Evolutionary conservation across 2,888 invertebrate genomes (phyloP).

Genomic region (Oxytorus armatus): DNA sequence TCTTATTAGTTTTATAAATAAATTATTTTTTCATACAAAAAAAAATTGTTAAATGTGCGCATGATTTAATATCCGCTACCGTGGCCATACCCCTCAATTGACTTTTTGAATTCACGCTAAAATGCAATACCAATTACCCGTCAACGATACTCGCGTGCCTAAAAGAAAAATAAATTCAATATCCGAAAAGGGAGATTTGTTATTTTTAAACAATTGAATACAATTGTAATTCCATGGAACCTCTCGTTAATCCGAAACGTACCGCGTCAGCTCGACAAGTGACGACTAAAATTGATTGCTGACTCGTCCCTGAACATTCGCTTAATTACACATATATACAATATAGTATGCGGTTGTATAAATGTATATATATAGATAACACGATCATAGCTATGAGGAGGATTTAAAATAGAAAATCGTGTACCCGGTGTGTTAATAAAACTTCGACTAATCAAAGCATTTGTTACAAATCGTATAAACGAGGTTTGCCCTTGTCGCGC

Average conservation of each 20-base stretch:
- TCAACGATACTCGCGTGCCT: no score
- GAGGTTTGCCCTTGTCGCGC: conserved; percentile 53
- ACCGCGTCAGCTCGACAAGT: conserved; percentile 57
- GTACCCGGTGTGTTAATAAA: conserved; percentile 44
- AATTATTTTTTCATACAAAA: no score
- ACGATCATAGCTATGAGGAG: conserved; percentile 7
- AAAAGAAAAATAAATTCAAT: no score
- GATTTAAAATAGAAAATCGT: conserved; percentile 48
- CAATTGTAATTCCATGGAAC: conserved; percentile 23
- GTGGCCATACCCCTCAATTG: no score
- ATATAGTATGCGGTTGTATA: background rate
- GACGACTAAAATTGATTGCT: conserved; percentile 57
- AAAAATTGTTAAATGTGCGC: no score
- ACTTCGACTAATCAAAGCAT: conserved; percentile 51
- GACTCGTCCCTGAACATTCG: conserved; percentile 44
- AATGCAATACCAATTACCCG: no score
- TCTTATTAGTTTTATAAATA: no score
- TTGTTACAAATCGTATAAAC: conserved; percentile 46
- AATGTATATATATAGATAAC: background rate
- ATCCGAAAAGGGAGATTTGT: no score
- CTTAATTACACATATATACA: no score
- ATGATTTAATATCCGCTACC: no score
- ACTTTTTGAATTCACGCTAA: no score
- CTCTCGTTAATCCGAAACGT: conserved; percentile 50
- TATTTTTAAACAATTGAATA: conserved; percentile 37